Conservation (phyloP, 1,140 invertebrate genomes). For the Anastrepha ludens region DNA sequence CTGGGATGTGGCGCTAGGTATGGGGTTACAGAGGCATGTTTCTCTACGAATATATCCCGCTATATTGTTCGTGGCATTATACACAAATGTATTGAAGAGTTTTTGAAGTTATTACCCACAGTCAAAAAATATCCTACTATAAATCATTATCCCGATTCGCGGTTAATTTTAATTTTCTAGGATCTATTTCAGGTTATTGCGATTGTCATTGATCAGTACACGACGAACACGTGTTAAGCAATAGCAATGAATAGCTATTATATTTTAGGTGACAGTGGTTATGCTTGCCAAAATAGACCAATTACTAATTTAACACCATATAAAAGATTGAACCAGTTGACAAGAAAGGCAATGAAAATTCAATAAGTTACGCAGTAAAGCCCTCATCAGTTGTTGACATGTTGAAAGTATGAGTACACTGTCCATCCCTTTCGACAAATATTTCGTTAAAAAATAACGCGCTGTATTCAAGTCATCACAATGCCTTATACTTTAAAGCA, state of each 20-base stretch:
- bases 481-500: neutral
- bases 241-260: neutral
- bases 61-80: conserved; percentile 10
- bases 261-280: conserved; percentile 6
- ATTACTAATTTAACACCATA: conserved; percentile 11
- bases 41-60: neutral
- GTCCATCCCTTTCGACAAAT: conserved; percentile 7
- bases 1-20: neutral
- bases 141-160: neutral
- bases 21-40: neutral
- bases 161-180: conserved; percentile 15
- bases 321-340: conserved; percentile 7
- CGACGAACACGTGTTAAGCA: neutral
- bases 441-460: neutral
- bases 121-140: neutral
- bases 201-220: neutral
- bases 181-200: neutral
- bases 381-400: neutral
- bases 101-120: neutral
- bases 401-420: conserved; percentile 12
- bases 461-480: neutral
- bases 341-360: conserved; percentile 8
- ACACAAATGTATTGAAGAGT: conserved; percentile 8
- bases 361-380: neutral
- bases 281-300: neutral